A percentile compares a stretch with the other conserved stretches of the same genome.
Evolutionary conservation across 2,113 vertebrate genomes (phyloP).

Genomic region (Oncorhynchus kisutch): DNA sequence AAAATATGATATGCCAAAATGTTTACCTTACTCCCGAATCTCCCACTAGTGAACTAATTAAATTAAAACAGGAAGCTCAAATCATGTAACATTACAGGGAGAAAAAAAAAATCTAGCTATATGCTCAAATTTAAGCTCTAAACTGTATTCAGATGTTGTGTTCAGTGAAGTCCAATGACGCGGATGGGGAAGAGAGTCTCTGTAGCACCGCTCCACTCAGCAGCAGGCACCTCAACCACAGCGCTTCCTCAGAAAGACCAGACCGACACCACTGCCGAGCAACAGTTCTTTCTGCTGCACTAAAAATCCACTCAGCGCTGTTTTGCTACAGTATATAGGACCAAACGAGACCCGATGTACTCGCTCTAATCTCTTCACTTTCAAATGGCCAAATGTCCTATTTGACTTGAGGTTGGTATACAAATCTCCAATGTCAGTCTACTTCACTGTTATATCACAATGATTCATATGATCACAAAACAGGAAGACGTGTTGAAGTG

Average conservation of each 20-base stretch:
- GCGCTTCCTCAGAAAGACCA: conserved; percentile 55
- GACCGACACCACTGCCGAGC: neutral
- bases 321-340: no score
- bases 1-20: neutral
- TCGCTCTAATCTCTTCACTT: no score
- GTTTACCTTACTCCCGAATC: neutral
- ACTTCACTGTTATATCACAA: no score
- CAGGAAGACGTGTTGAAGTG: neutral
- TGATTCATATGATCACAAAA: neutral
- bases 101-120: neutral
- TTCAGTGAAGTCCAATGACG: neutral
- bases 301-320: no score
- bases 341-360: no score
- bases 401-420: no score
- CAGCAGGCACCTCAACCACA: conserved; percentile 37
- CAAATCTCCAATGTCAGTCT: neutral
- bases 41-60: neutral
- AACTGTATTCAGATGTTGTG: neutral
- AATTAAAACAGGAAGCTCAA: neutral
- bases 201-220: conserved; percentile 26
- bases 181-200: conserved; percentile 57
- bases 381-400: no score
- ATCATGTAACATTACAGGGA: no score
- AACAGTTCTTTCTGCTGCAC: neutral
- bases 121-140: neutral